Evolutionary conservation across 1,140 invertebrate species (phyloP).

Genomic region (Drosophila asahinai): DNA sequence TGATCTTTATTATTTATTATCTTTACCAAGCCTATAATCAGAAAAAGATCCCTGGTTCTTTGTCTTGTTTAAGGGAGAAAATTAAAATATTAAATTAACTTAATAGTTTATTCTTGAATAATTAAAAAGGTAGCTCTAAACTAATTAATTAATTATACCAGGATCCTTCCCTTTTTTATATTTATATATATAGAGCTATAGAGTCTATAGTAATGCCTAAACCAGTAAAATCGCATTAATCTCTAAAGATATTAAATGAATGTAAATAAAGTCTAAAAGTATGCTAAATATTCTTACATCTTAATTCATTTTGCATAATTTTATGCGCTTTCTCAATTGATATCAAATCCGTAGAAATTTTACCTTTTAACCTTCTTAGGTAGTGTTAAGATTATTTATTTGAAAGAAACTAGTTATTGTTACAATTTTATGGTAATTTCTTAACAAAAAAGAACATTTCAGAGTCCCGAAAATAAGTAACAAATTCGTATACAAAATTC

Average conservation of each 20-base stretch:
- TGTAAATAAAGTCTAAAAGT: neutral
- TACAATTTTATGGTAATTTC: neutral
- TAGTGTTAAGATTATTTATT: too few relatives aligned
- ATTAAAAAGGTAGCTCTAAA: neutral
- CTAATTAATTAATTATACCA: too few relatives aligned
- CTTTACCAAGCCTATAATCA: neutral
- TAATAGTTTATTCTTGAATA: neutral
- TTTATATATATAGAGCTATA: too few relatives aligned
- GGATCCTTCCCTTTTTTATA: too few relatives aligned
- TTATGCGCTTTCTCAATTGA: neutral
- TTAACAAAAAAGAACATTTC: too few relatives aligned
- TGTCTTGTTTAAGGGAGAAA: neutral
- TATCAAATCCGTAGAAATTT: neutral
- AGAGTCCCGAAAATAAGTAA: too few relatives aligned
- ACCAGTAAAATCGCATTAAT: neutral
- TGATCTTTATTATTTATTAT: too few relatives aligned
- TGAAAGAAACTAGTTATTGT: neutral
- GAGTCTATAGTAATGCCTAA: too few relatives aligned
- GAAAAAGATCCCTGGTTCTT: too few relatives aligned
- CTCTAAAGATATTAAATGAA: neutral
- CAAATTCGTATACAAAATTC: too few relatives aligned
- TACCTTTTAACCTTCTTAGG: too few relatives aligned
- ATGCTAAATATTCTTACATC: neutral
- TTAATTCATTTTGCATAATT: neutral
- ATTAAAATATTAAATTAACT: neutral